Evolutionary conservation across 2,888 invertebrate species (phyloP), one percentile per base, ranked within the genome.

Genomic region (Nomada fabriciana): DNA sequence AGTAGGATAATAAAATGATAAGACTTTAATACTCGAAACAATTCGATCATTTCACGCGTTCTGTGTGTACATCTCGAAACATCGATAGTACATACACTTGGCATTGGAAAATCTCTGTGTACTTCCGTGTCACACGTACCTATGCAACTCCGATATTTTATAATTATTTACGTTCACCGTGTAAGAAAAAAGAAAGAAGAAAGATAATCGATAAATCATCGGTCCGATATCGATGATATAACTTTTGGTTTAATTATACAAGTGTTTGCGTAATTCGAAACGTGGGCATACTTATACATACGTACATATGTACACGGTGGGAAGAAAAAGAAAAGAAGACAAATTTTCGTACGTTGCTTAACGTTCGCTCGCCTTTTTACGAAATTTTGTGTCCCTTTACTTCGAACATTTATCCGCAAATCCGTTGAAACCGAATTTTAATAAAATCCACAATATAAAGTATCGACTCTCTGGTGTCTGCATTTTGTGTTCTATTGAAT

Each of bases 381-480:
- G 13, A 76, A 79, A 47, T 18, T 70, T 79, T 80, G 47, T 80
- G 80, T 59, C 71, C 47, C 29, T 36, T 70, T 47, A 71, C 79
- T 80, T 80, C 61, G 67, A 80, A 61, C 57, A 65, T 52, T 73
- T 63, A 80, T 80, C 57, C 80, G 72, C 72, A 65, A 65, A 80
- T 80, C 71, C 80, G 80, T 80, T 80, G 80, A 72, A 80, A 80
- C 55, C 71, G 80, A 80, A 80, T 80, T 80, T 80, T 80, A 80
- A 80, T 80, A 80, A 80, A 80, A 80, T 80, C 80, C 80, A 80
- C 80, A 63, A 80, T 80, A 70, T 67, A 80, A 80, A 80, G 80
- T 67, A 71, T 57, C 67, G 65, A 55, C 42, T 57, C 20, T 55
- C 80, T 80, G 50, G 13, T 78, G 71, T 77, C 77, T 71, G 53